Conservation (phyloP, 23 tunicate species). For the Styela plicata region DNA sequence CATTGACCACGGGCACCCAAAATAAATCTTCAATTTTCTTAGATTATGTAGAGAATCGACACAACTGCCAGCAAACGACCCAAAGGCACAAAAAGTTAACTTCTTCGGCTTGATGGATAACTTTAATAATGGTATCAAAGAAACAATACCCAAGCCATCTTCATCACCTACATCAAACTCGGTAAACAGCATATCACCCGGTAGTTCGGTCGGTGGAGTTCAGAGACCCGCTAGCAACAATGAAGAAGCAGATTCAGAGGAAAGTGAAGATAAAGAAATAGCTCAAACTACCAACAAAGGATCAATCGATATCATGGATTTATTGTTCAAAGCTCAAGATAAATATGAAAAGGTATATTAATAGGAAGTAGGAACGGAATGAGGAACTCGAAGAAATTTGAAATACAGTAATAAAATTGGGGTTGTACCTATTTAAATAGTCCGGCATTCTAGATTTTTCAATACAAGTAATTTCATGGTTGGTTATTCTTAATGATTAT, state of each 20-base stretch:
- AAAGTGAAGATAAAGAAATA: conserved; percentile 9
- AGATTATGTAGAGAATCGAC: conserved; percentile 19
- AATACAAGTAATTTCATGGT: no score
- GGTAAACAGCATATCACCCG: conserved; percentile 21
- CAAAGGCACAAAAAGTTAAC: background rate
- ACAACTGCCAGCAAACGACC: background rate
- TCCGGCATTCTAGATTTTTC: no score
- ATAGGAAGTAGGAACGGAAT: no score
- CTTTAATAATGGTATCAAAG: background rate
- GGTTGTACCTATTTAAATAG: no score
- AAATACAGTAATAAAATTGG: no score
- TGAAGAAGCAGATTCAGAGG: conserved; percentile 25
- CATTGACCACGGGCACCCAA: no score
- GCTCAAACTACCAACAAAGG: background rate
- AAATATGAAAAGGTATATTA: conserved; percentile 69
- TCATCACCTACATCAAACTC: conserved; percentile 25
- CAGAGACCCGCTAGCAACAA: conserved; percentile 17
- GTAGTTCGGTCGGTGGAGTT: conserved; percentile 27
- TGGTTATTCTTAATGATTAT: no score
- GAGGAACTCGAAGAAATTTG: no score
- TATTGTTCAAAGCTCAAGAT: conserved; percentile 67
- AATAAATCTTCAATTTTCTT: background rate
- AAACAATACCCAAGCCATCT: conserved; percentile 2
- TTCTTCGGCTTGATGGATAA: background rate
- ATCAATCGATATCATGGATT: conserved; percentile 44